phyloP scores from a whole-genome alignment of 2,797 vertebrate species.

The Merluccius polli region DNA sequence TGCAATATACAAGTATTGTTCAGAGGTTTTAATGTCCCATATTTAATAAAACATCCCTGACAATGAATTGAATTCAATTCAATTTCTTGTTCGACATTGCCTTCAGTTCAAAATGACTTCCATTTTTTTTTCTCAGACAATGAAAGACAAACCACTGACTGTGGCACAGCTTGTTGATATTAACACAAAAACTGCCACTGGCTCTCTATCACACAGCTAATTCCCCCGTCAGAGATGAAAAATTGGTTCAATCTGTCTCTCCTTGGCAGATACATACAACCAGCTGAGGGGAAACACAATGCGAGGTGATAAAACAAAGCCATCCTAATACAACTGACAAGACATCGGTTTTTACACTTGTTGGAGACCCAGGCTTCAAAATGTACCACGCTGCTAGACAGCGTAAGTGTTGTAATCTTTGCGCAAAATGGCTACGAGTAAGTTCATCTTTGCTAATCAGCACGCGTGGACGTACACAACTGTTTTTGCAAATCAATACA shows the following conservation, averaged over 20 bases:
- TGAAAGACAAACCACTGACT: slow-evolving; percentile 2
- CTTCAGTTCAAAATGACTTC: not conserved
- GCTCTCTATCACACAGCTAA: slow-evolving; percentile 38
- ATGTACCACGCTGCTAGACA: not conserved
- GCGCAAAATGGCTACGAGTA: not conserved
- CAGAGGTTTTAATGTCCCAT: not conserved
- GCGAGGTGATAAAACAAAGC: slow-evolving; percentile 46
- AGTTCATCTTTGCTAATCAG: slow-evolving; percentile 20
- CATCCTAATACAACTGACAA: not conserved
- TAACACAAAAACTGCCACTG: slow-evolving; percentile 11
- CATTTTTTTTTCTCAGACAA: slow-evolving; percentile 12
- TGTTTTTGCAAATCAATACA: no score
- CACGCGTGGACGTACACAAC: no score
- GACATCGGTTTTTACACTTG: not conserved
- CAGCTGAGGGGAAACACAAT: slow-evolving; percentile 26
- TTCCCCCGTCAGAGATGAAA: slow-evolving; percentile 38
- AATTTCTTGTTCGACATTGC: not conserved
- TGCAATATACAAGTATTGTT: not conserved
- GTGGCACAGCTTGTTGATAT: slow-evolving; percentile 28
- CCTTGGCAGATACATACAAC: slow-evolving; percentile 27
- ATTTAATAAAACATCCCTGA: not conserved
- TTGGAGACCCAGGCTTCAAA: not conserved
- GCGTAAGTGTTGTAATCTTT: no score
- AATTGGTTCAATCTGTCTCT: slow-evolving; percentile 43
- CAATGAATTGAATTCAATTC: not conserved